Conservation (phyloP, 2,888 invertebrate species). For the Apantesis nais region DNA sequence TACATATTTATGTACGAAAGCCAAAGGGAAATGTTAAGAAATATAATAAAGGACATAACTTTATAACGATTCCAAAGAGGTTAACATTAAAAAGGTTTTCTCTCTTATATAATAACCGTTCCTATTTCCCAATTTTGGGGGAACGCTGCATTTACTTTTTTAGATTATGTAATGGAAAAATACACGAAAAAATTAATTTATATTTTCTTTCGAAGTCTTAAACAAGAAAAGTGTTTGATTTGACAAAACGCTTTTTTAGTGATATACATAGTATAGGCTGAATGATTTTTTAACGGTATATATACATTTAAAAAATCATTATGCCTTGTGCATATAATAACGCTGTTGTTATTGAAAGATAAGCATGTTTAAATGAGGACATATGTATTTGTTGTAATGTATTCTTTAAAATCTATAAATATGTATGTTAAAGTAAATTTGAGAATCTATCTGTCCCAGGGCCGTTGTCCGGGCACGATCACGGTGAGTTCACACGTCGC, state of each 20-base stretch:
- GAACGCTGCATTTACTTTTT: not conserved
- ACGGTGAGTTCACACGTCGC: conserved; percentile 33
- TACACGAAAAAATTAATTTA: not conserved
- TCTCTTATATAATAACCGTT: not conserved
- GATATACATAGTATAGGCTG: too few species aligned
- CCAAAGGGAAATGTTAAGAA: not conserved
- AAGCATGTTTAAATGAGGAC: not conserved
- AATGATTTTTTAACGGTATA: too few species aligned
- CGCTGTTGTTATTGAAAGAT: not conserved
- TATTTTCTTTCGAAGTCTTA: not conserved
- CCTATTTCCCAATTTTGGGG: not conserved
- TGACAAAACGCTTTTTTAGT: not conserved
- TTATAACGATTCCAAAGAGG: not conserved
- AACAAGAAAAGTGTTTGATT: not conserved
- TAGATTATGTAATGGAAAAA: not conserved
- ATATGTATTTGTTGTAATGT: not conserved
- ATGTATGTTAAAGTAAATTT: not conserved
- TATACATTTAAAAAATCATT: not conserved
- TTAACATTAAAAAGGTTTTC: not conserved
- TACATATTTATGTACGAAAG: not conserved
- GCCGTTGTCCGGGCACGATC: conserved; percentile 26
- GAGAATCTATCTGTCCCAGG: conserved; percentile 15
- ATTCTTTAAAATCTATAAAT: not conserved
- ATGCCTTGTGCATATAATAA: not conserved
- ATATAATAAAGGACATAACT: not conserved